Base-by-base conservation (phyloP, 2,113 vertebrate species). In the Terrapene triunguis region DNA sequence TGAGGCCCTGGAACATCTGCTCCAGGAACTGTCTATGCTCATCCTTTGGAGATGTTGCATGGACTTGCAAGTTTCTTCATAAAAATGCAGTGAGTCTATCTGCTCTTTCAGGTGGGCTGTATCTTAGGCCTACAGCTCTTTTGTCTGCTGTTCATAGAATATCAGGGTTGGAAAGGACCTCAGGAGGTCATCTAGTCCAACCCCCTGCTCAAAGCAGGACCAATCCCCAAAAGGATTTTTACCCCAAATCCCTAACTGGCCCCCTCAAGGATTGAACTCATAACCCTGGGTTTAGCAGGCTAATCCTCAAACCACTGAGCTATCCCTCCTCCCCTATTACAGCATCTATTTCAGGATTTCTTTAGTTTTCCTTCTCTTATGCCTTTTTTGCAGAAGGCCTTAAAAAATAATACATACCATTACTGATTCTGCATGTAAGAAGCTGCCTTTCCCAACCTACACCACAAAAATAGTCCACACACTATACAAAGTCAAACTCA, bases 391-490 rank as follows among this genome's bases (percentile, higher is more conserved):
- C 29, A 47, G 54, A 93, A 84, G 89, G 51, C 53, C 32, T 22
- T 38, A 72, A 72, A 62, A 65, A 72, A 72, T 84, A 22, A 11
- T 19, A 25, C 95, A 86, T 96, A 93, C 90, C 88, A 44, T 94
- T 4, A 0, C 78, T 91, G 91, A 72, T 32, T 62, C 85, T 86
- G 89, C 50, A 47, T 79, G 84, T 2, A 8, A 92, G 65, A 65
- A 0, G 0, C 91, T 62, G 85, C 79, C 69, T 96, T 90, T 95
- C 82, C 80, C 85, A 69, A 78, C 21, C 87, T 84, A 80, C 74
- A 53, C 8, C 29, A 82, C 93, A 89, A 91, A 80, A 80, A 80
- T 96, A 93, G 96, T 93, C 92, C 83, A 89, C 85, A 82, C 91
- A 22, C 84, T 1, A 1, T 80, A 78, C 76, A 95, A 65, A 80